Base-by-base conservation (phyloP, 2,113 vertebrate species). In the Bujurquina vittata region DNA sequence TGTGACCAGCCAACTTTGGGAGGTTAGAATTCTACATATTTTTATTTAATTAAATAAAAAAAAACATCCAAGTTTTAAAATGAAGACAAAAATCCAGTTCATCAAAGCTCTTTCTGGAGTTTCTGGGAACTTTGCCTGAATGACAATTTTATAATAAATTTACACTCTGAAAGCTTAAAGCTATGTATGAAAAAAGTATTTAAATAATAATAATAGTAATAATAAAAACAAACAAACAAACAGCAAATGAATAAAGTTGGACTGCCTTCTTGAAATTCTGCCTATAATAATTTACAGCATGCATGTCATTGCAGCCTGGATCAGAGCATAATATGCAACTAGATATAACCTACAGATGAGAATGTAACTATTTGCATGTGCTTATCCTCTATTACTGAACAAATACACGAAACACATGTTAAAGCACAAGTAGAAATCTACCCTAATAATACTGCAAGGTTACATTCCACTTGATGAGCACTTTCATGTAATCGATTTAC, bases 31-130 rank as follows among this genome's bases (percentile, higher is more conserved):
- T 40, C 10, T 35, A 69, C 65, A 56, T 54, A 26, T 77, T 75
- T 79, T 49, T 79, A 49, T 29, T 9, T 59, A 61, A 82, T 77
- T 69, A 43, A 61, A 80, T 77, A 59, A 35, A 84, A 65, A 74
- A 12, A 67, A 79, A 79, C 22, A 72, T 74, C 15, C 31, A 52
- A 11, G 33, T 56, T 77, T 65, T 40, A 72, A 54, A 29, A 56
- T 18, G 4, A 57, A 77, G 55, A 80, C 37, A 35, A 56, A 72
- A 69, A 31, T 3, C 54, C 40, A 81, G 49, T 80, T 5, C 40
- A 35, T 82, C 20, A 75, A 33, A 43, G 20, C 35, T 11, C 20
- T 73, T 35, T 63, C 17, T 52, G 5, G 57, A 77, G 18, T n/a
- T 60, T 72, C 31, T 65, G 14, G 10, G 57, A 65, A 4, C 11